Conservation (phyloP, 2,113 vertebrate genomes). For the Sorex araneus region DNA sequence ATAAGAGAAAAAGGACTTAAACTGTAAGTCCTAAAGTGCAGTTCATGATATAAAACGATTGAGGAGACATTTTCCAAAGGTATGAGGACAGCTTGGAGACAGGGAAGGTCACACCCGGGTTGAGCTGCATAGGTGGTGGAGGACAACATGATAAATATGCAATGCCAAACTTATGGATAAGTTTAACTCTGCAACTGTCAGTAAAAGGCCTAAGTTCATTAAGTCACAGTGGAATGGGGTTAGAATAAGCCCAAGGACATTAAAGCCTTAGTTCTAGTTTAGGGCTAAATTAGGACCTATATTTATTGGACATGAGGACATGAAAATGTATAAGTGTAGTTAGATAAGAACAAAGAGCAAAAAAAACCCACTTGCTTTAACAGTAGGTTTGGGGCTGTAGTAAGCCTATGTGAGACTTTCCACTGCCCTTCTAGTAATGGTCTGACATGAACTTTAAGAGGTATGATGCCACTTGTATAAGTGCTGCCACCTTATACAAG, state of each 20-base stretch:
- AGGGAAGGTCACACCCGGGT: neutral
- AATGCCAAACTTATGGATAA: neutral
- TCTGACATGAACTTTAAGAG: neutral
- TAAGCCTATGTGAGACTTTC: neutral
- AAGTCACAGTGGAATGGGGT: neutral
- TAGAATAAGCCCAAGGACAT: neutral
- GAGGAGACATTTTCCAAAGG: neutral
- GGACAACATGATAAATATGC: neutral
- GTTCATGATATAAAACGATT: neutral
- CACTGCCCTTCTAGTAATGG: neutral
- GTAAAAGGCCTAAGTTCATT: neutral
- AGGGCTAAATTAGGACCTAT: neutral
- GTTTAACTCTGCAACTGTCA: neutral
- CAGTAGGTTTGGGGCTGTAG: neutral
- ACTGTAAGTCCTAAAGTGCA: neutral
- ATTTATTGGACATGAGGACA: neutral
- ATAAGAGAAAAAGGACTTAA: neutral
- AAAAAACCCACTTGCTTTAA: neutral
- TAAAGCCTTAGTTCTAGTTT: neutral
- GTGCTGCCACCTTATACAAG: neutral
- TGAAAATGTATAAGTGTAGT: neutral
- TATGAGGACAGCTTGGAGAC: neutral
- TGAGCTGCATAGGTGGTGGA: neutral
- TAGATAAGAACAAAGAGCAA: neutral
- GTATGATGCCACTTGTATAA: neutral